A percentile compares a stretch with the other conserved stretches of the same genome.
Evolutionary conservation across 1,140 invertebrate species (phyloP).

Genomic region (Pinna nobilis): DNA sequence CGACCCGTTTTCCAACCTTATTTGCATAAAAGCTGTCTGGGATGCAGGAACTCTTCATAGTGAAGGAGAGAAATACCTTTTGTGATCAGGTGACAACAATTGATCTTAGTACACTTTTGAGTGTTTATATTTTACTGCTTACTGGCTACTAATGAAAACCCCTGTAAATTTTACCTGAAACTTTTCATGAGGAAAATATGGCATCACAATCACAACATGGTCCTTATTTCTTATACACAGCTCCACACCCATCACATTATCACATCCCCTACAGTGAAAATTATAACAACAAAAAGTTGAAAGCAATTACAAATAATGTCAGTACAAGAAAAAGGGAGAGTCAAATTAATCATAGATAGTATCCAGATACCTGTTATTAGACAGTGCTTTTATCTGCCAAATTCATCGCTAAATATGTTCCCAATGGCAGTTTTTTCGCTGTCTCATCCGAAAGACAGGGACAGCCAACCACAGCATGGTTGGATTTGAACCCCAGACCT

Average conservation of each 20-base stretch:
- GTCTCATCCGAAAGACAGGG: too few species aligned
- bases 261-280: slow-evolving; percentile 81
- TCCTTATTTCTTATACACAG: slow-evolving; percentile 86
- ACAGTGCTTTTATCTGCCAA: too few species aligned
- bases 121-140: neutral
- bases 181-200: slow-evolving; percentile 87
- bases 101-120: too few species aligned
- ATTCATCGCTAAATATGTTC: too few species aligned
- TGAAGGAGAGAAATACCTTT: neutral
- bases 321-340: neutral
- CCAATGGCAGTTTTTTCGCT: too few species aligned
- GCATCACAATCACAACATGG: slow-evolving; percentile 92
- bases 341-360: neutral
- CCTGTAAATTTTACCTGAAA: slow-evolving; percentile 80
- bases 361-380: too few species aligned
- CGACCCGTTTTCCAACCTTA: too few species aligned
- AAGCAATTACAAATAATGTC: neutral
- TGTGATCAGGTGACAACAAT: neutral
- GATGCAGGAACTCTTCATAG: too few species aligned
- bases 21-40: too few species aligned
- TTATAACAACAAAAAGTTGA: slow-evolving; percentile 22
- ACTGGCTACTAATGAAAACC: neutral
- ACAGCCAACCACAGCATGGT: too few species aligned
- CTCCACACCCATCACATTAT: slow-evolving; percentile 89
- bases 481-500: too few species aligned